phyloP scores from a whole-genome alignment of 64 coral and sea anemone species.

The Actinia equina region DNA sequence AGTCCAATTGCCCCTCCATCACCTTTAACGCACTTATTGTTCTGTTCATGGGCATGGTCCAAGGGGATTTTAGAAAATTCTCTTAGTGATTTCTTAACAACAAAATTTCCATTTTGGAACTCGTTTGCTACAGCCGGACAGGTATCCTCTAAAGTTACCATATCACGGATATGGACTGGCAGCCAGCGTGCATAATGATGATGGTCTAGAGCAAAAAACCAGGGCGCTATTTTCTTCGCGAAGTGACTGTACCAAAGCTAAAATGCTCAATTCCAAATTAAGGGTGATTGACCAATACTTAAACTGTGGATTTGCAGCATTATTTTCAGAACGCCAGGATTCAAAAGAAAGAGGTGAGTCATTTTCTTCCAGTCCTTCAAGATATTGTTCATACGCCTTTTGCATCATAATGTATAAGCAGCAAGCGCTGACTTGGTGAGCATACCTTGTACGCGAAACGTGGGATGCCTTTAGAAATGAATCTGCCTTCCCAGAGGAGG shows the following conservation, averaged over 20 bases:
- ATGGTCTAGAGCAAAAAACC: constrained; percentile 16
- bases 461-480: constrained; percentile 32
- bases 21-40: too few species aligned
- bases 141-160: background rate
- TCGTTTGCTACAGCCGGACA: background rate
- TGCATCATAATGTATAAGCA: constrained; percentile 42
- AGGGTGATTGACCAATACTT: constrained; percentile 53
- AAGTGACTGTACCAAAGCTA: constrained; percentile 25
- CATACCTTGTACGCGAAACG: constrained; percentile 26
- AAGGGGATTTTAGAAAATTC: too few species aligned
- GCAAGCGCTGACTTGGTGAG: constrained; percentile 58
- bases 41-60: too few species aligned
- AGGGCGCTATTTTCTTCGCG: background rate
- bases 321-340: too few species aligned
- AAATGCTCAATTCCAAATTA: constrained; percentile 29
- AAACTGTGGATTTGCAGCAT: constrained; percentile 54
- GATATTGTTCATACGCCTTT: constrained; percentile 25
- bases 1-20: too few species aligned
- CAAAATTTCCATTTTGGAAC: too few species aligned
- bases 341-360: too few species aligned
- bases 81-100: too few species aligned
- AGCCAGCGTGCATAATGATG: constrained; percentile 17
- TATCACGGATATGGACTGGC: background rate
- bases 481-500: constrained; percentile 17
- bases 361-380: too few species aligned